Percentiles rank a stretch among this genome's conserved stretches.
Conservation (phyloP, 2,888 invertebrate genomes). For the Subacronicta megacephala region DNA sequence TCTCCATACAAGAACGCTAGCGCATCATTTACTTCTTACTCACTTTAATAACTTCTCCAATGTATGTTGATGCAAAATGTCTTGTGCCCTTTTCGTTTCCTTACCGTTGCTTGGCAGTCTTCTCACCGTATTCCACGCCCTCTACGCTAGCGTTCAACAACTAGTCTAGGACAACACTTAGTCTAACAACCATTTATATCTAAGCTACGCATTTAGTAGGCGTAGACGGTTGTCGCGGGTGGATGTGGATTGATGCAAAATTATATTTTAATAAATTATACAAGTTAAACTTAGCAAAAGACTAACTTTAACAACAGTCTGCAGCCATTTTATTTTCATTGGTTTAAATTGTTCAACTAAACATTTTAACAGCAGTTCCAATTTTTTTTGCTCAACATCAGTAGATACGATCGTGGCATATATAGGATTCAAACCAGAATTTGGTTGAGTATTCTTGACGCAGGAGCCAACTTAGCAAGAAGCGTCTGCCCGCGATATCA, state of each 20-base stretch:
- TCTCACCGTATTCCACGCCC: slow-evolving; percentile 67
- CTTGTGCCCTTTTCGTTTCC: neutral
- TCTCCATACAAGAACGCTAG: neutral
- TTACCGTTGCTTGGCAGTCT: slow-evolving; percentile 70
- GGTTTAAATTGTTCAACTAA: too few species aligned
- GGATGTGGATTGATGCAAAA: slow-evolving; percentile 24
- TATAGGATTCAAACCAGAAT: too few species aligned
- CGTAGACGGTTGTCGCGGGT: slow-evolving; percentile 20
- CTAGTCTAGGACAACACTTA: slow-evolving; percentile 68
- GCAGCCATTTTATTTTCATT: too few species aligned
- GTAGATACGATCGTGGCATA: too few species aligned
- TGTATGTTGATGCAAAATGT: slow-evolving; percentile 37
- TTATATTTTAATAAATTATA: neutral
- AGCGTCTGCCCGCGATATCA: too few species aligned
- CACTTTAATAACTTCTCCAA: neutral
- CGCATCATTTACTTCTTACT: neutral
- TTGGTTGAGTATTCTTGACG: too few species aligned
- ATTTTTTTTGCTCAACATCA: too few species aligned
- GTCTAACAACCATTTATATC: slow-evolving; percentile 48
- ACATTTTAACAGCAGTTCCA: too few species aligned
- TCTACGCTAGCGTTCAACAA: slow-evolving; percentile 75
- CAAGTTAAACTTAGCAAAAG: too few species aligned
- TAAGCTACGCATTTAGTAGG: slow-evolving; percentile 43
- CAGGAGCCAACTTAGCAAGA: too few species aligned
- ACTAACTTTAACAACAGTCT: too few species aligned